A percentile compares a stretch with the other conserved stretches of the same genome.
phyloP scores from a whole-genome alignment of 2,113 vertebrate species.

The Numida meleagris region DNA sequence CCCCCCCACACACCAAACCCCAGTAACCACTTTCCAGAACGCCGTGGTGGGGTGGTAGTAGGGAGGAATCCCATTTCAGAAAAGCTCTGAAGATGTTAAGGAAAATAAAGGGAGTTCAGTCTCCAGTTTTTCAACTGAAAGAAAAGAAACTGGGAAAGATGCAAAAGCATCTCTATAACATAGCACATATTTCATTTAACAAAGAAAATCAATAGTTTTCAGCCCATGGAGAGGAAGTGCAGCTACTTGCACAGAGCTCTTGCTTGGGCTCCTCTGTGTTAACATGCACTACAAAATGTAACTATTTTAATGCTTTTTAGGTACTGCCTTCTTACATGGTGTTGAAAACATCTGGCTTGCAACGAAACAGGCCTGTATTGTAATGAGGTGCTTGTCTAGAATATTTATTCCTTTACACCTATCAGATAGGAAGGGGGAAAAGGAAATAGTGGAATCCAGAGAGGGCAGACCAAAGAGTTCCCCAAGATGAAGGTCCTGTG shows the following conservation, averaged over 20 bases:
- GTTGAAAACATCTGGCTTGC: neutral
- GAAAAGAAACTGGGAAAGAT: neutral
- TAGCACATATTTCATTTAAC: neutral
- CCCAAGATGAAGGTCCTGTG: fast-evolving
- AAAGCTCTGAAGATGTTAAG: neutral
- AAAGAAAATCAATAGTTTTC: neutral
- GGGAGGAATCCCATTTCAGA: neutral
- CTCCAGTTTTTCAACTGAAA: neutral
- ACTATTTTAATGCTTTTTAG: slow-evolving; percentile 30
- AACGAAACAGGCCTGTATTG: neutral
- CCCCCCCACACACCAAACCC: neutral
- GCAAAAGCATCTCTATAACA: neutral
- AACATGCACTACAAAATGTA: neutral
- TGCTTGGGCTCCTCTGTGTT: neutral
- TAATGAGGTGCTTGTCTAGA: neutral
- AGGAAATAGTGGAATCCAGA: neutral
- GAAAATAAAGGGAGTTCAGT: neutral
- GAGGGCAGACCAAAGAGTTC: neutral
- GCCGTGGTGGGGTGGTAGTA: fast-evolving
- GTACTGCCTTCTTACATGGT: neutral
- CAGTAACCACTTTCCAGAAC: neutral
- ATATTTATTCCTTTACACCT: neutral
- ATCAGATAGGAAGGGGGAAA: neutral
- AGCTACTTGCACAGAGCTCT: neutral
- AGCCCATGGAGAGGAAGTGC: neutral